Conservation (phyloP, 2,113 vertebrate genomes). For the Actinemys pallida region DNA sequence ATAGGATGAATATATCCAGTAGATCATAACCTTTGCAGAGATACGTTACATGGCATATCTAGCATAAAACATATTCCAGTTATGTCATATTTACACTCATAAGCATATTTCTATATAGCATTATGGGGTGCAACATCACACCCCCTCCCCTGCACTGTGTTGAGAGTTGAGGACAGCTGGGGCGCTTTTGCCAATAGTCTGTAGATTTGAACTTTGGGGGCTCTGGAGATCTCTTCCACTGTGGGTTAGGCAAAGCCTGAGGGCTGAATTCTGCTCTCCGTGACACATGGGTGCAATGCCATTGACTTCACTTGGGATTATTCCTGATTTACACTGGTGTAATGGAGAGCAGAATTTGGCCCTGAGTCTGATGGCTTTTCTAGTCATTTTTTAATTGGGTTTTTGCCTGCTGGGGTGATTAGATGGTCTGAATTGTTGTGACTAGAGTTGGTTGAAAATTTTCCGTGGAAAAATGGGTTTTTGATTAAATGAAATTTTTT, state of each 20-base stretch:
- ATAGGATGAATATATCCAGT: no score
- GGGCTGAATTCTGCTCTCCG: neutral
- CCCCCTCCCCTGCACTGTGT: neutral
- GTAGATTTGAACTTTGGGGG: neutral
- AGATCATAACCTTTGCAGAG: no score
- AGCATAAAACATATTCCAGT: no score
- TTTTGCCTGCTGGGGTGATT: neutral
- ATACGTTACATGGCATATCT: no score
- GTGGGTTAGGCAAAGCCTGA: neutral
- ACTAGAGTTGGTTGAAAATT: neutral
- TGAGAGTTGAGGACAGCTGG: neutral
- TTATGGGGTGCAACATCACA: no score
- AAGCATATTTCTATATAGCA: no score
- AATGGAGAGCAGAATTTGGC: neutral
- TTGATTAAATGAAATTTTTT: neutral
- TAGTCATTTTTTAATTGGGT: neutral
- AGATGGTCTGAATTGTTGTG: rapidly evolving
- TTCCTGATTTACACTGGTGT: neutral
- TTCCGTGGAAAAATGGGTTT: rapidly evolving
- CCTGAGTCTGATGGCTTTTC: neutral
- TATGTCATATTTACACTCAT: no score
- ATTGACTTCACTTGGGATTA: neutral
- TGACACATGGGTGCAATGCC: neutral
- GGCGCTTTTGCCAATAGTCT: neutral
- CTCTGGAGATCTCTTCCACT: neutral